Conservation (phyloP, 2,797 vertebrate genomes). For the Malurus splendens region DNA sequence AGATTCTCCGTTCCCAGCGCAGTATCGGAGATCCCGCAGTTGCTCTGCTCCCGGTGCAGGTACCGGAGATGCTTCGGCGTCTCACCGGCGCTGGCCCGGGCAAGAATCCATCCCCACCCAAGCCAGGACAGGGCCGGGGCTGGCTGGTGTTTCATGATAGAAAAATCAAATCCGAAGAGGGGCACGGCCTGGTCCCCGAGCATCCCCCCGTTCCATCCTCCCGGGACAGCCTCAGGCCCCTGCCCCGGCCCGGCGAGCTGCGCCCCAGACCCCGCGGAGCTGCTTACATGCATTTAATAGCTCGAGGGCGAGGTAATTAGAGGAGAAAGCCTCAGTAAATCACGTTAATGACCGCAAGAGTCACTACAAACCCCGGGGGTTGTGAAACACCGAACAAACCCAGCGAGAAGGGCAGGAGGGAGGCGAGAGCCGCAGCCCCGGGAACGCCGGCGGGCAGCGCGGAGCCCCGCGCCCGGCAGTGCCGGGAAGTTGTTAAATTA, state of each 20-base stretch:
- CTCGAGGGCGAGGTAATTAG: conserved; percentile 39
- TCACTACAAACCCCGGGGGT: conserved; percentile 1
- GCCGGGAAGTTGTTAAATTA: not conserved
- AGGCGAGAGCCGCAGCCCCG: not conserved
- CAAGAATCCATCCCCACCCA: not conserved
- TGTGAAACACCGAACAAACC: not conserved
- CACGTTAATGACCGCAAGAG: conserved; percentile 52
- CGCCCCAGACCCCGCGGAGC: not conserved
- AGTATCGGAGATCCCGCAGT: too few species aligned
- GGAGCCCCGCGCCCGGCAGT: not conserved
- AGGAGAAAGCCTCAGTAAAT: conserved; percentile 48
- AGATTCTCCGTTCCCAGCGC: too few species aligned
- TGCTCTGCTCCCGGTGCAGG: not conserved
- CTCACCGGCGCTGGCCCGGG: not conserved
- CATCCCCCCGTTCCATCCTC: not conserved
- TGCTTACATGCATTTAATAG: conserved; percentile 20
- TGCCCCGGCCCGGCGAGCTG: not conserved
- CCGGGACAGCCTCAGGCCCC: rapidly evolving
- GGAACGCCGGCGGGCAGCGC: not conserved
- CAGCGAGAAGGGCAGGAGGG: not conserved
- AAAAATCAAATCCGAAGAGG: not conserved
- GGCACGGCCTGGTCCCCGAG: not conserved
- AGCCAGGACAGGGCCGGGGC: not conserved
- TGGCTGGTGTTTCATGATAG: not conserved
- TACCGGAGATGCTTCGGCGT: not conserved